These are phyloP conservation scores for Erethizon dorsatum DNA, from an alignment of 2,797 vertebrate genomes.

Conservation along the genomic window DNA sequence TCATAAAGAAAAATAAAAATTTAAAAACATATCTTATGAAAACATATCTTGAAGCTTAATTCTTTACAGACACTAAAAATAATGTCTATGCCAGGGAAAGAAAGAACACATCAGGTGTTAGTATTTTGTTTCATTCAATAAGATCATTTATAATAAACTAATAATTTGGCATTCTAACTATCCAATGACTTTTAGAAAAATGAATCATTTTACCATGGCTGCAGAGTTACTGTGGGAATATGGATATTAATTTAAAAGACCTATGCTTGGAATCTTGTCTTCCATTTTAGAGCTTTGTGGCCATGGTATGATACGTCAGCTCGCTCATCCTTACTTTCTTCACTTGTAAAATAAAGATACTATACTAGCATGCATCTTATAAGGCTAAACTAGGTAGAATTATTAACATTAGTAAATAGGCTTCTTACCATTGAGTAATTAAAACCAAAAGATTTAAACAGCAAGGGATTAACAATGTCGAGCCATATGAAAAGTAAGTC, in stretches of 20 bases:
- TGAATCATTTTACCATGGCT: background rate
- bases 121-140: slow-evolving; percentile 28
- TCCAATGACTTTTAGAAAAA: background rate
- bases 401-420: background rate
- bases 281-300: background rate
- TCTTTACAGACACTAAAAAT: background rate
- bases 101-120: background rate
- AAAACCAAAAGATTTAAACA: background rate
- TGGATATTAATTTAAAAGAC: background rate
- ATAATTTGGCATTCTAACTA: slow-evolving; percentile 14
- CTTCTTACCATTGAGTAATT: background rate
- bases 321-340: background rate
- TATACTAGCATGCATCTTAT: background rate
- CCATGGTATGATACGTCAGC: background rate
- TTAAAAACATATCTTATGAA: background rate
- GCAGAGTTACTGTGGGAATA: background rate
- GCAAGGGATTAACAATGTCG: background rate
- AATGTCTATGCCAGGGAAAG: background rate
- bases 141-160: slow-evolving; percentile 15
- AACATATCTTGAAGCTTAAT: slow-evolving; percentile 2
- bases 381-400: background rate
- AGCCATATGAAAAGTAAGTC: background rate
- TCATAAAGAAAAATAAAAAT: background rate
- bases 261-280: background rate
- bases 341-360: background rate